phyloP scores from a whole-genome alignment of 2,888 invertebrate species.

The Lapara coniferarum region DNA sequence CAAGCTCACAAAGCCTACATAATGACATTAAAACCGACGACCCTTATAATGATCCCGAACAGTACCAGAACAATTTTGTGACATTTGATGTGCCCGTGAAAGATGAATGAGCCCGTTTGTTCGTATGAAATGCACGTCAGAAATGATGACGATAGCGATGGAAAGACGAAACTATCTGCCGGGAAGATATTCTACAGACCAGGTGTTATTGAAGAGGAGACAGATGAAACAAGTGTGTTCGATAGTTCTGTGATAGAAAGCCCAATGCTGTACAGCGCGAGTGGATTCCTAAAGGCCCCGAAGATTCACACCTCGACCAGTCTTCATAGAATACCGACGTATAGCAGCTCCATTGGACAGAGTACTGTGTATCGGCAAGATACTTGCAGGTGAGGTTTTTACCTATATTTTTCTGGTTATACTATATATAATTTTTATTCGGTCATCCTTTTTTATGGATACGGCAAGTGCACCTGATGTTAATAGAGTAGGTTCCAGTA shows the following conservation, averaged over 20 bases:
- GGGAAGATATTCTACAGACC: conserved; percentile 80
- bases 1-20: neutral
- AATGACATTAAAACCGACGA: neutral
- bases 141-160: conserved; percentile 58
- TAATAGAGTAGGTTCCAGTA: no score
- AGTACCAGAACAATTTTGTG: conserved; percentile 54
- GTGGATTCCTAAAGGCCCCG: conserved; percentile 61
- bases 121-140: conserved; percentile 70
- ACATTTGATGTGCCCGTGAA: conserved; percentile 47
- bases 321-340: conserved; percentile 83
- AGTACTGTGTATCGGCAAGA: conserved; percentile 82
- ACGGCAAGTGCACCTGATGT: no score
- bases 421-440: no score
- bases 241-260: conserved; percentile 75
- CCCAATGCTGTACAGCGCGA: conserved; percentile 67
- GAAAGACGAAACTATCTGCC: conserved; percentile 58
- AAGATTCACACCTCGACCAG: conserved; percentile 73
- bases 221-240: conserved; percentile 76
- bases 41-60: neutral
- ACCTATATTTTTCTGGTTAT: neutral
- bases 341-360: conserved; percentile 84
- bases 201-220: conserved; percentile 74
- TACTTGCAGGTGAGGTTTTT: conserved; percentile 76
- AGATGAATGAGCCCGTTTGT: conserved; percentile 56
- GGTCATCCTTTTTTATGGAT: no score